phyloP scores from a whole-genome alignment of 1,140 invertebrate genomes.

The Solenopsis fugax region DNA sequence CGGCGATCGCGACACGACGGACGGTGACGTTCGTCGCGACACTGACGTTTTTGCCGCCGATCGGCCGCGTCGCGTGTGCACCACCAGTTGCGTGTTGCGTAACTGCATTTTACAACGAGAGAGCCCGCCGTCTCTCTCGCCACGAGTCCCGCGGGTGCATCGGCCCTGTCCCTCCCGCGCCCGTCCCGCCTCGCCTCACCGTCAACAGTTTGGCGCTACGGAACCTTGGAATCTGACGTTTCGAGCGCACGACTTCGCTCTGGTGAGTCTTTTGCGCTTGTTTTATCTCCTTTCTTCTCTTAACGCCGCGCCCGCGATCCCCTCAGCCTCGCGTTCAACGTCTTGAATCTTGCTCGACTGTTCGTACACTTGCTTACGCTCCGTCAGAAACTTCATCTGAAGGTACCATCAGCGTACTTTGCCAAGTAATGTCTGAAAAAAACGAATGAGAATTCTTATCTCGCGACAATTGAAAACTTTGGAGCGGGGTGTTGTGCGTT shows the following conservation, averaged over 20 bases:
- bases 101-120: constrained; percentile 76
- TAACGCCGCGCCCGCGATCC: not conserved
- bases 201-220: constrained; percentile 3
- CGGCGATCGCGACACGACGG: not conserved
- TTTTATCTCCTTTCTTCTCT: not conserved
- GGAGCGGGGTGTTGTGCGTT: too few species aligned
- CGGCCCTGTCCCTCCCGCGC: not conserved
- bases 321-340: not conserved
- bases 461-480: not conserved
- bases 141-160: constrained; percentile 33
- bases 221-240: constrained; percentile 43
- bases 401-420: not conserved
- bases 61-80: constrained; percentile 76
- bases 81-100: constrained; percentile 85
- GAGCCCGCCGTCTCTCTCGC: constrained; percentile 30
- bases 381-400: not conserved
- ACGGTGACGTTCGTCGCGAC: constrained; percentile 51
- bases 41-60: constrained; percentile 71
- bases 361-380: not conserved
- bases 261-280: constrained; percentile 23
- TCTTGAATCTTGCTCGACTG: not conserved
- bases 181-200: not conserved
- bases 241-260: constrained; percentile 14
- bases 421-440: not conserved
- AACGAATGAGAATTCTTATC: not conserved